Evolutionary conservation across 2,797 vertebrate genomes (phyloP).

Genomic region (Phrynocephalus guinanensis): DNA sequence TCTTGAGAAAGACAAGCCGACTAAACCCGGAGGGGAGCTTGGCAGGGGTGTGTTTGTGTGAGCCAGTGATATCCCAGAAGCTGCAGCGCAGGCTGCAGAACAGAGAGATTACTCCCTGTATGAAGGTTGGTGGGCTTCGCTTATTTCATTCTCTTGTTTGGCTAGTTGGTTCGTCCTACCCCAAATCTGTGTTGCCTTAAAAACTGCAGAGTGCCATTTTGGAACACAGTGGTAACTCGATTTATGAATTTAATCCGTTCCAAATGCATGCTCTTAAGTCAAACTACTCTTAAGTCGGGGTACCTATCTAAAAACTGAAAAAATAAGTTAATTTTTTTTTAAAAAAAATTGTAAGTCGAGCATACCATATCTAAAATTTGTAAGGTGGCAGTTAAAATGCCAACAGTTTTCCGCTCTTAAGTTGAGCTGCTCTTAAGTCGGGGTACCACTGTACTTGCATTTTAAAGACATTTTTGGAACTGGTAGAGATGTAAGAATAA

Average conservation of each 20-base stretch:
- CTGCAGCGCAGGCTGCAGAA: neutral
- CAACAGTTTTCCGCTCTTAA: no score
- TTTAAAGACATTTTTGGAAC: conserved; percentile 39
- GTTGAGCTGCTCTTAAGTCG: no score
- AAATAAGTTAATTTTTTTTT: no score
- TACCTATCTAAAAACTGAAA: no score
- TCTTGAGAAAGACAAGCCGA: conserved; percentile 27
- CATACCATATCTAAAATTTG: no score
- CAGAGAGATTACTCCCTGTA: accelerated
- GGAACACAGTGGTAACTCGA: neutral
- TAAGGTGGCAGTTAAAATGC: no score
- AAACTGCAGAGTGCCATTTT: conserved; percentile 16
- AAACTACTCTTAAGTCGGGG: no score
- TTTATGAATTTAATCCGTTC: no score
- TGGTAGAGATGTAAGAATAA: neutral
- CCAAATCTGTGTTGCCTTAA: neutral
- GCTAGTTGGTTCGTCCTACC: neutral
- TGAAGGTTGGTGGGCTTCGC: accelerated
- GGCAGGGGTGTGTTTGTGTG: neutral
- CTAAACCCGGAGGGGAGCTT: conserved; percentile 31
- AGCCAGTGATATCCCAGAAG: neutral
- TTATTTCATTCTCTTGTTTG: conserved; percentile 1
- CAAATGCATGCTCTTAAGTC: no score
- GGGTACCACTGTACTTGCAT: neutral
- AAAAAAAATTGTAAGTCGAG: no score